These are phyloP conservation scores for Microdon myrmicae DNA, from an alignment of 2,888 invertebrate genomes.

Conservation along the genomic window DNA sequence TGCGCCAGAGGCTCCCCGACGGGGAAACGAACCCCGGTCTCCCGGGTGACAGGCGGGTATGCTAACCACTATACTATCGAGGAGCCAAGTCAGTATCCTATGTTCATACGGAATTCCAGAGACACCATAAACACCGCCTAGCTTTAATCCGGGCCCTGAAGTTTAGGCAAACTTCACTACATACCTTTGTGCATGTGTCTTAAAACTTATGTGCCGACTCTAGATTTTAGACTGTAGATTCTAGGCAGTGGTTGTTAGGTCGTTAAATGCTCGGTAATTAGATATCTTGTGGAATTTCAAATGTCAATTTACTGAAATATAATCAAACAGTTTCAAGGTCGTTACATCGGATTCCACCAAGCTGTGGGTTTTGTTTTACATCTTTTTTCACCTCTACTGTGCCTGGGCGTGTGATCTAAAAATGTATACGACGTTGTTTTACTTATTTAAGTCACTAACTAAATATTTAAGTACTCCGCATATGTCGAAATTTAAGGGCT, in stretches of 20 bases:
- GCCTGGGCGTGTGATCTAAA: no score
- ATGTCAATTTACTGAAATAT: conserved; percentile 50
- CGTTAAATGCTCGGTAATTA: conserved; percentile 50
- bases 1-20: no score
- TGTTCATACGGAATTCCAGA: conserved; percentile 34
- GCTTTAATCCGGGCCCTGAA: conserved; percentile 23
- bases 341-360: conserved; percentile 44
- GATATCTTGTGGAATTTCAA: conserved; percentile 47
- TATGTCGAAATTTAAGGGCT: no score
- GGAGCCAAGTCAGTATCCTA: no score
- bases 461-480: no score
- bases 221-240: conserved; percentile 26
- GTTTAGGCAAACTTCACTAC: not conserved
- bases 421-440: no score
- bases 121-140: conserved; percentile 34
- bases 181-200: conserved; percentile 9
- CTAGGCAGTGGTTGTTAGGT: conserved; percentile 40
- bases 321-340: conserved; percentile 35
- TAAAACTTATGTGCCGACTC: not conserved
- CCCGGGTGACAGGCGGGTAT: no score
- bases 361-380: no score
- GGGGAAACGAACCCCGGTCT: no score
- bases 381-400: no score
- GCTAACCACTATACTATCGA: no score
- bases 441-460: no score